Conservation (phyloP, 2,888 invertebrate genomes). For the Pycnomerus fuliginosus region DNA sequence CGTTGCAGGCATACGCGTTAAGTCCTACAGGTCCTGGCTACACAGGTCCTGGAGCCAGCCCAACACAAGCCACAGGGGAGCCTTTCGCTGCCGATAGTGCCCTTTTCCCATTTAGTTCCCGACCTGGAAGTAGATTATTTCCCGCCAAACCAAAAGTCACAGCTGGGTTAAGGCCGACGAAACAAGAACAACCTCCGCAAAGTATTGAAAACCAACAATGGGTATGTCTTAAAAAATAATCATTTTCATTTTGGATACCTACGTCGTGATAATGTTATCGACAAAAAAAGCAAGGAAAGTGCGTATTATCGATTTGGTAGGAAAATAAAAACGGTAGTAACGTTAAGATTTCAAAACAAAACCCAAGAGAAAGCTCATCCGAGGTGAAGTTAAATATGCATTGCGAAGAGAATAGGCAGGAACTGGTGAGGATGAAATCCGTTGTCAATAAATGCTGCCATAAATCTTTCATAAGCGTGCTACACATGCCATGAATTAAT, state of each 20-base stretch:
- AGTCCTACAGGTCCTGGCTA: constrained; percentile 53
- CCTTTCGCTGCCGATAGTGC: constrained; percentile 62
- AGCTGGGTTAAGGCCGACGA: constrained; percentile 41
- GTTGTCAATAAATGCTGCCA: too few species aligned
- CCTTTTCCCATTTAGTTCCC: constrained; percentile 66
- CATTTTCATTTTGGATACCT: too few species aligned
- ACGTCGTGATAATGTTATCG: too few species aligned
- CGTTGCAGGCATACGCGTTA: constrained; percentile 50
- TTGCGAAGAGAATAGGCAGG: too few species aligned
- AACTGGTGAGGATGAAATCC: too few species aligned
- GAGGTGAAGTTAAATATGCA: too few species aligned
- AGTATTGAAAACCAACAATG: constrained; percentile 49
- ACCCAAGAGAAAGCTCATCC: too few species aligned
- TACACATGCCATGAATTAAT: too few species aligned
- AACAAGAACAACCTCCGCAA: constrained; percentile 45
- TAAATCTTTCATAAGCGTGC: too few species aligned
- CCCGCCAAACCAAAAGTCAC: constrained; percentile 57
- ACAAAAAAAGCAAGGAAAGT: too few species aligned
- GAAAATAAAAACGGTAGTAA: too few species aligned
- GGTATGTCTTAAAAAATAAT: constrained; percentile 48
- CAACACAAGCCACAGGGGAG: constrained; percentile 58
- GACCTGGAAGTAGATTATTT: constrained; percentile 52
- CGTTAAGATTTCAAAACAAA: too few species aligned
- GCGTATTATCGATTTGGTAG: constrained; percentile 25
- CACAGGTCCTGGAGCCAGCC: constrained; percentile 50